Percentiles rank a stretch among this genome's conserved stretches.
Evolutionary conservation across 2,113 vertebrate genomes (phyloP).

Genomic region (Petrocephalus zakoni): DNA sequence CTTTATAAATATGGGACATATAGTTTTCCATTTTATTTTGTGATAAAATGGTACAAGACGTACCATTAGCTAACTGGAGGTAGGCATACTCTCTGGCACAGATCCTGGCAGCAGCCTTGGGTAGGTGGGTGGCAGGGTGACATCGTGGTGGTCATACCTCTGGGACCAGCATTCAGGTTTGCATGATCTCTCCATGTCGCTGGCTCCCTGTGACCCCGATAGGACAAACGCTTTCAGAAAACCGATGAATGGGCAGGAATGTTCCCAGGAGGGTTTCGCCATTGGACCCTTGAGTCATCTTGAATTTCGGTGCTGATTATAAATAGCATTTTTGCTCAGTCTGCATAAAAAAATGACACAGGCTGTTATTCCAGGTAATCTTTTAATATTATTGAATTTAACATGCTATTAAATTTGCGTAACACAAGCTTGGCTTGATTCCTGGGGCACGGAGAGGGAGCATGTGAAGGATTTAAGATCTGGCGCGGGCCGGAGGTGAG

Average conservation of each 20-base stretch:
- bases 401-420: neutral
- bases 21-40: neutral
- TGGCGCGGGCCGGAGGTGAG: neutral
- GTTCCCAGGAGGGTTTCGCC: neutral
- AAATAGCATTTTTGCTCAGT: neutral
- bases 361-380: neutral
- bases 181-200: neutral
- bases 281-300: neutral
- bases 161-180: neutral
- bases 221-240: neutral
- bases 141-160: neutral
- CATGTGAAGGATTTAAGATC: neutral
- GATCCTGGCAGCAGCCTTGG: neutral
- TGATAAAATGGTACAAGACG: neutral
- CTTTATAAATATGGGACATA: neutral
- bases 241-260: neutral
- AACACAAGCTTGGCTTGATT: neutral
- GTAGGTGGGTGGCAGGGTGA: neutral
- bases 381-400: neutral
- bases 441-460: neutral
- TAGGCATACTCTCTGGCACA: neutral
- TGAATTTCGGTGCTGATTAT: neutral
- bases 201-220: neutral
- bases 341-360: neutral
- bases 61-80: neutral